These are phyloP conservation scores for Trichonephila clavata DNA, from an alignment of 1,140 invertebrate genomes.

Conservation along the genomic window DNA sequence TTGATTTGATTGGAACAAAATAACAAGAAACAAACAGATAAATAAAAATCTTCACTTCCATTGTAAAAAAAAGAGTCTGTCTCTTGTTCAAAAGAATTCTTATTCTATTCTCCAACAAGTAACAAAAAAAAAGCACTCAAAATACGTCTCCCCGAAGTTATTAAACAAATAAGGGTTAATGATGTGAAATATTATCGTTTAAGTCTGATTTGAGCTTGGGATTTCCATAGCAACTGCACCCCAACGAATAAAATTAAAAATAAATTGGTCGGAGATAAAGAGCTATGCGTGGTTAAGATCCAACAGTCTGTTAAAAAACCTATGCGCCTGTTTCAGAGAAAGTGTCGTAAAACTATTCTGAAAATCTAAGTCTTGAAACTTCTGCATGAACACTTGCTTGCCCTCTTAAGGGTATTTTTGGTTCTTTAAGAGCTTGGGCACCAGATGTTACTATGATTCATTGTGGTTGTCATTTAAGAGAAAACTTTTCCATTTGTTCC, in stretches of 20 bases:
- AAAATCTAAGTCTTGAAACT: not conserved
- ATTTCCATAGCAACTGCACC: not conserved
- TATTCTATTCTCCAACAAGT: not conserved
- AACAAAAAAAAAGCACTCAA: not conserved
- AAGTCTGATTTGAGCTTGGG: not conserved
- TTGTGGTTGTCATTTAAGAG: not conserved
- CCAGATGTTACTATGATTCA: not conserved
- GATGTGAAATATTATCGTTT: not conserved
- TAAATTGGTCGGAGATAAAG: not conserved
- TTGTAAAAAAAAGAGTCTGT: too few relatives aligned
- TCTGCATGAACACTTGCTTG: slow-evolving; percentile 26
- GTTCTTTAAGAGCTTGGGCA: not conserved
- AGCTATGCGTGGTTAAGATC: slow-evolving; percentile 5
- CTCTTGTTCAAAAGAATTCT: too few relatives aligned
- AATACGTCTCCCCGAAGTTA: not conserved
- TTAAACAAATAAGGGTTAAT: not conserved
- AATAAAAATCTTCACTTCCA: too few relatives aligned
- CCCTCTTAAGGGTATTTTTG: not conserved
- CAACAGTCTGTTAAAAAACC: slow-evolving; percentile 5
- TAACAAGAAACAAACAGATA: too few relatives aligned
- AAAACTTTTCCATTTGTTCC: not conserved
- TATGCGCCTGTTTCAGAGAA: not conserved
- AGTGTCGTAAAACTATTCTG: not conserved
- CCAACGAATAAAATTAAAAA: slow-evolving; percentile 24
- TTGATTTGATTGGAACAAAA: too few relatives aligned